phyloP scores from a whole-genome alignment of 2,113 vertebrate species.

The Cyphomyrus discorhynchus region DNA sequence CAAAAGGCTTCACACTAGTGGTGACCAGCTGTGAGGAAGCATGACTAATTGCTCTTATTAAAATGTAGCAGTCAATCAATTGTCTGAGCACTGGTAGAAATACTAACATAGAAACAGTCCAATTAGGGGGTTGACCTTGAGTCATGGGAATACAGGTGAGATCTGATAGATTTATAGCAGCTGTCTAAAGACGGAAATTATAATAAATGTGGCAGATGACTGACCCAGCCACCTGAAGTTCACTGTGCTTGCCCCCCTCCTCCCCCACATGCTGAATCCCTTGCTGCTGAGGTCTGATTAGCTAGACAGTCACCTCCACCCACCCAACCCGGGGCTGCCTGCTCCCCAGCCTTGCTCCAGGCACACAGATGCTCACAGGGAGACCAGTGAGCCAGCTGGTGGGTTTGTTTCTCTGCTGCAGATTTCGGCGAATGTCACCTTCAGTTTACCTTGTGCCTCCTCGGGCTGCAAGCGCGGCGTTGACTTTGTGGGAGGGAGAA shows the following conservation, averaged over 20 bases:
- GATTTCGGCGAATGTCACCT: neutral
- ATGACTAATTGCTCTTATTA: constrained; percentile 12
- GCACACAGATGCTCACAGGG: neutral
- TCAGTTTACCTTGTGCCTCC: neutral
- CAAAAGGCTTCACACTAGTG: neutral
- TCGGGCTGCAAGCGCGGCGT: neutral
- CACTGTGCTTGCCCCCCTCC: neutral
- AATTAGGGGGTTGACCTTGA: neutral
- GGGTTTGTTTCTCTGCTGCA: neutral
- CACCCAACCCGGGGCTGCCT: neutral
- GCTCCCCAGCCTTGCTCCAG: neutral
- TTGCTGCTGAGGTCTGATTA: neutral
- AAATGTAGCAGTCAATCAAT: constrained; percentile 4
- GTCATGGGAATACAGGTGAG: neutral
- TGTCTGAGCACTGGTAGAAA: neutral
- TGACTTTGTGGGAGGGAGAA: neutral
- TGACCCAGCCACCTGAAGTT: neutral
- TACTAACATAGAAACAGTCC: neutral
- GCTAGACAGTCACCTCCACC: neutral
- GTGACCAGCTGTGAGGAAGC: neutral
- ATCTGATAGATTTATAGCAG: neutral
- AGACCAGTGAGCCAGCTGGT: neutral
- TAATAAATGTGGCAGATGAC: neutral
- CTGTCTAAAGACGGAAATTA: neutral
- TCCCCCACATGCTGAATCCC: neutral